Percentiles rank a stretch among this genome's conserved stretches.
Conservation (phyloP, 2,113 vertebrate genomes). For the Oryzias celebensis region DNA sequence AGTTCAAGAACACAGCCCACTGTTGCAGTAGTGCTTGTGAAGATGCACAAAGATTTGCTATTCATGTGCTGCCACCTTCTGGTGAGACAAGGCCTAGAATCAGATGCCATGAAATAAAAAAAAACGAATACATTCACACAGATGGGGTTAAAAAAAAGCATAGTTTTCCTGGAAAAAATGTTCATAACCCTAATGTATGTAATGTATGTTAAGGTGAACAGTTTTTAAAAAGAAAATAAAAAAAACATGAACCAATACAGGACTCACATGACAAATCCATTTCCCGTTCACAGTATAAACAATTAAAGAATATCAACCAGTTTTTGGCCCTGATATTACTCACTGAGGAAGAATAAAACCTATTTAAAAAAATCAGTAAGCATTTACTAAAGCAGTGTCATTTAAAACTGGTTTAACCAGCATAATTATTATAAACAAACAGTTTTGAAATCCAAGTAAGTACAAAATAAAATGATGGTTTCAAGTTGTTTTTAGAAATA, state of each 20-base stretch:
- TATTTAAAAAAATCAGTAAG: too few species aligned
- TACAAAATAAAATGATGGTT: too few species aligned
- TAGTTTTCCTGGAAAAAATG: not conserved
- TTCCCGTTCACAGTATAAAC: too few species aligned
- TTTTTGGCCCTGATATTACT: too few species aligned
- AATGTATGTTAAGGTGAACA: not conserved
- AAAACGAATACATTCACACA: not conserved
- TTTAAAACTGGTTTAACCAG: too few species aligned
- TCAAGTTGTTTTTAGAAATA: too few species aligned
- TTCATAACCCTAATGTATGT: not conserved
- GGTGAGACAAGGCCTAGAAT: slow-evolving; percentile 32
- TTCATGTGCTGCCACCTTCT: slow-evolving; percentile 56
- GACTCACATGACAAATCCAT: too few species aligned
- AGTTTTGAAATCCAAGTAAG: too few species aligned
- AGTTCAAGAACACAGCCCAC: not conserved
- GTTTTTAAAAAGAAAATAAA: not conserved
- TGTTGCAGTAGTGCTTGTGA: not conserved
- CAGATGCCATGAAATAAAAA: not conserved
- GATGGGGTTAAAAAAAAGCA: slow-evolving; percentile 11
- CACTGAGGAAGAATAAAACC: too few species aligned
- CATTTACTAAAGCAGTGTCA: too few species aligned
- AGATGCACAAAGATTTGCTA: not conserved
- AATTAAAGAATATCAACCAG: too few species aligned
- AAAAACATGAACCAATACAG: not conserved
- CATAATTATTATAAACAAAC: too few species aligned